These are phyloP conservation scores for Chirona hameri DNA, from an alignment of 2,888 invertebrate genomes.

Conservation along the genomic window DNA sequence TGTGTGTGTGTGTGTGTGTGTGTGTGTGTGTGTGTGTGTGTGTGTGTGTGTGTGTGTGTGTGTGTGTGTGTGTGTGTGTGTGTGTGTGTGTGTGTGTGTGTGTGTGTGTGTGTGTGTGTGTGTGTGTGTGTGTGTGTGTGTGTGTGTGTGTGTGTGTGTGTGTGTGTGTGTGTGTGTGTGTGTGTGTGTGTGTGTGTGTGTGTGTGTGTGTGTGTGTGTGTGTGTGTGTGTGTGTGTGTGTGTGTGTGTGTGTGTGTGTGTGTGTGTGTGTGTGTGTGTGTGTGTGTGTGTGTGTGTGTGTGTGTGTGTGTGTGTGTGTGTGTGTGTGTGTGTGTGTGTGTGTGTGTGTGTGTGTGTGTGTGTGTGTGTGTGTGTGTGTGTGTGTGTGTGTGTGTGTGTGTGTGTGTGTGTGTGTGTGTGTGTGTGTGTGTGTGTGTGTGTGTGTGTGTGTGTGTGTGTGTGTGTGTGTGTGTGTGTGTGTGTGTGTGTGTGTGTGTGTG, in stretches of 20 bases:
- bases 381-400: not conserved
- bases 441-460: not conserved
- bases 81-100: not conserved
- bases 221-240: not conserved
- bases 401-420: not conserved
- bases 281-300: not conserved
- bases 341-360: not conserved
- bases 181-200: not conserved
- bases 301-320: not conserved
- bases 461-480: not conserved
- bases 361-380: not conserved
- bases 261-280: not conserved
- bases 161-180: not conserved
- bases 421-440: not conserved
- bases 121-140: not conserved
- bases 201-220: not conserved
- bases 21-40: not conserved
- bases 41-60: not conserved
- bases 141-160: not conserved
- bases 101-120: not conserved
- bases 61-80: not conserved
- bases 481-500: not conserved
- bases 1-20: not conserved
- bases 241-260: not conserved
- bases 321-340: not conserved